phyloP scores from a whole-genome alignment of 1,140 invertebrate genomes.

The Pogonomyrmex californicus region DNA sequence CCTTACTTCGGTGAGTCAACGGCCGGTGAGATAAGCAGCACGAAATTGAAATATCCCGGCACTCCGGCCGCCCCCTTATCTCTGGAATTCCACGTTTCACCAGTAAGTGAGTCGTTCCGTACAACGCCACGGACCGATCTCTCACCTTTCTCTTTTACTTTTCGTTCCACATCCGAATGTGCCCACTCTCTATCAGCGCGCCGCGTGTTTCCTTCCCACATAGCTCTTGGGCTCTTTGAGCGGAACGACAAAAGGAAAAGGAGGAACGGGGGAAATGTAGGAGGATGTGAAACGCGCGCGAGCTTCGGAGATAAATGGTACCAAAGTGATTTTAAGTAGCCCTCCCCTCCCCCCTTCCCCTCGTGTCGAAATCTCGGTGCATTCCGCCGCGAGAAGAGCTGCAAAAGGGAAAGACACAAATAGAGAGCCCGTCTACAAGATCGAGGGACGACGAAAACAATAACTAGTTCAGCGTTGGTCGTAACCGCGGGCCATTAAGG shows the following conservation, averaged over 20 bases:
- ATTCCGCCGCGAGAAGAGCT: no score
- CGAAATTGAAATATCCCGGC: conserved; percentile 75
- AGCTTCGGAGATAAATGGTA: neutral
- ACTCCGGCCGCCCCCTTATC: conserved; percentile 68
- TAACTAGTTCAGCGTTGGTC: conserved; percentile 76
- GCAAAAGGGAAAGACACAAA: neutral
- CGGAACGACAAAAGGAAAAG: neutral
- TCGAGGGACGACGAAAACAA: conserved; percentile 34
- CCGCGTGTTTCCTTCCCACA: neutral
- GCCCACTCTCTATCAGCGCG: neutral
- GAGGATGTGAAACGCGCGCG: neutral
- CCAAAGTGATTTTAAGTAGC: neutral
- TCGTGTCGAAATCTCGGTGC: neutral
- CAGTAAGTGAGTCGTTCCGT: conserved; percentile 69
- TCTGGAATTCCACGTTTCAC: conserved; percentile 75
- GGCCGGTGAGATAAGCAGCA: conserved; percentile 69
- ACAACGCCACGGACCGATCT: conserved; percentile 51
- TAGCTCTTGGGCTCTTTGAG: neutral
- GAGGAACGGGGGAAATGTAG: neutral
- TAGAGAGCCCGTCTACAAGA: neutral
- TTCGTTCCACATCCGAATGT: conserved; percentile 24
- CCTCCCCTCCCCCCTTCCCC: no score
- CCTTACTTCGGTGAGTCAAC: conserved; percentile 62
- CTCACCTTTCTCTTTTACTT: conserved; percentile 53
- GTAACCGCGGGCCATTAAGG: conserved; percentile 75